These are phyloP conservation scores for Tineola bisselliella DNA, from an alignment of 2,888 invertebrate genomes.

Conservation along the genomic window DNA sequence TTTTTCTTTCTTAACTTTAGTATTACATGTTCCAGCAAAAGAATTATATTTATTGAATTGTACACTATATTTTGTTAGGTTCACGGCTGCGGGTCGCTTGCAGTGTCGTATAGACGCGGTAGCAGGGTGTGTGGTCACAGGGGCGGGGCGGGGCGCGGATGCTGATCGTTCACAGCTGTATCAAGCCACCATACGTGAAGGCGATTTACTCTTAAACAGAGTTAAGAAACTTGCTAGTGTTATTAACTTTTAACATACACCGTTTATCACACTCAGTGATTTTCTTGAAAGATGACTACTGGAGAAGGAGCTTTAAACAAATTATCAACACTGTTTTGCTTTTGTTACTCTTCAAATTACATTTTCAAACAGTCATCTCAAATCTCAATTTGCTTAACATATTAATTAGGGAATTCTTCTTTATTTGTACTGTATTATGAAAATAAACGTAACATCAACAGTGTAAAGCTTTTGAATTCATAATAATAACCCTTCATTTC, in stretches of 20 bases:
- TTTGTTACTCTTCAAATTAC: too few relatives aligned
- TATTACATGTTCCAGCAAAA: too few relatives aligned
- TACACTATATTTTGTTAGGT: too few relatives aligned
- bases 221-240: slow-evolving; percentile 99
- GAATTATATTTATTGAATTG: too few relatives aligned
- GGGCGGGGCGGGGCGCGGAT: slow-evolving; percentile 59
- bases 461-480: too few relatives aligned
- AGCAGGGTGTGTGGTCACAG: slow-evolving; percentile 93
- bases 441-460: background rate
- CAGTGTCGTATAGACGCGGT: slow-evolving; percentile 99
- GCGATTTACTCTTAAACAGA: slow-evolving; percentile 95
- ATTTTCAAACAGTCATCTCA: background rate
- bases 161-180: slow-evolving; percentile 76
- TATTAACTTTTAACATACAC: slow-evolving; percentile 86
- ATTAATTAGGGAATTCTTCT: too few relatives aligned
- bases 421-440: background rate
- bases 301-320: too few relatives aligned
- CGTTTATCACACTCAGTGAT: background rate
- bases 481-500: too few relatives aligned
- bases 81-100: slow-evolving; percentile 96
- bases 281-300: background rate
- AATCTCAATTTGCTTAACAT: background rate
- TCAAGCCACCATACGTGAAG: slow-evolving; percentile 98
- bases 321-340: too few relatives aligned
- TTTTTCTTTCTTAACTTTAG: too few relatives aligned